phyloP scores from a whole-genome alignment of 2,797 vertebrate genomes.

The Bovichtus variegatus region DNA sequence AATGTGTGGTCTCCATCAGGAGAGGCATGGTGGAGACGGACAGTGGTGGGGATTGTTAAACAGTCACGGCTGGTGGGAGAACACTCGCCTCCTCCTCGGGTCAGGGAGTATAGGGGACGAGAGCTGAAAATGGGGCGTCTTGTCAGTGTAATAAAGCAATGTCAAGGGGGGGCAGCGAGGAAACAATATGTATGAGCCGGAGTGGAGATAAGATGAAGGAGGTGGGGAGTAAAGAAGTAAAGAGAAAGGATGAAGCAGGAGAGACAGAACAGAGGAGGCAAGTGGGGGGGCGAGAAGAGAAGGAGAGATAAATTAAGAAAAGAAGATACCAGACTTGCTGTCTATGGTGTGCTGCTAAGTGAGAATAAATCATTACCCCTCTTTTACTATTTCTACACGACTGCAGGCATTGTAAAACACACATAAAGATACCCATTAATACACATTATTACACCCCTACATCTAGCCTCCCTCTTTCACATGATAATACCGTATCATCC shows the following conservation, averaged over 20 bases:
- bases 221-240: not conserved
- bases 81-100: slow-evolving; percentile 57
- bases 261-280: not conserved
- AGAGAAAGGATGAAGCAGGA: not conserved
- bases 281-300: not conserved
- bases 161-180: slow-evolving; percentile 26
- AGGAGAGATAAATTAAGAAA: slow-evolving; percentile 31
- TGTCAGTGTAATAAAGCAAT: slow-evolving; percentile 35
- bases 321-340: slow-evolving; percentile 48
- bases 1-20: slow-evolving; percentile 67
- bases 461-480: slow-evolving; percentile 48
- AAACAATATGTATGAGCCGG: slow-evolving; percentile 1
- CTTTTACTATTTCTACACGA: slow-evolving; percentile 48
- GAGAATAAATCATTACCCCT: slow-evolving; percentile 62
- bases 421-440: slow-evolving; percentile 59
- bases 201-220: not conserved
- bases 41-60: slow-evolving; percentile 65
- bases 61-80: slow-evolving; percentile 66
- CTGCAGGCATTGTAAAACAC: slow-evolving; percentile 62
- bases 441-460: slow-evolving; percentile 58
- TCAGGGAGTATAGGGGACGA: slow-evolving; percentile 53
- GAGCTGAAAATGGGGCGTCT: slow-evolving; percentile 45
- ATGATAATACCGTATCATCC: slow-evolving; percentile 40
- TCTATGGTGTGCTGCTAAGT: slow-evolving; percentile 40
- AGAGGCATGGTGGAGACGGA: slow-evolving; percentile 34